Percentiles rank a stretch among this genome's conserved stretches.
These are phyloP conservation scores for Lineus longissimus DNA, from an alignment of 1,140 invertebrate genomes.

Conservation along the genomic window DNA sequence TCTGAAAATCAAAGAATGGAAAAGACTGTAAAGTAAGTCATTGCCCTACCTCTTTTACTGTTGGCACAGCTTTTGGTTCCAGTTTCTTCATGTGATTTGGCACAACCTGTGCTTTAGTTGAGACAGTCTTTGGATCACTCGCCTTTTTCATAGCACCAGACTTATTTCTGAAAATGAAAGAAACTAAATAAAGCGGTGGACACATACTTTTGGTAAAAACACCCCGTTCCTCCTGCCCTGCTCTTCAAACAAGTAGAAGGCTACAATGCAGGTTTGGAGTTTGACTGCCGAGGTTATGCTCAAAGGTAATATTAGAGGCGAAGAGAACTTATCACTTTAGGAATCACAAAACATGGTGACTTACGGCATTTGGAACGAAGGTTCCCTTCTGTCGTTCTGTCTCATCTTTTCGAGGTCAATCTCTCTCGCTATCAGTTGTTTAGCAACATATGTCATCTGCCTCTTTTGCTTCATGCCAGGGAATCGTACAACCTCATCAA, in stretches of 20 bases:
- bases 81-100: constrained; percentile 35
- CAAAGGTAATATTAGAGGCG: too few species aligned
- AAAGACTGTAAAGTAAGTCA: background rate
- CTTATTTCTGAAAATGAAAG: too few species aligned
- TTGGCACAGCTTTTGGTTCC: constrained; percentile 17
- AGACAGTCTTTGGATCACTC: background rate
- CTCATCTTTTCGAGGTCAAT: constrained; percentile 67
- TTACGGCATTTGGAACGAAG: constrained; percentile 15
- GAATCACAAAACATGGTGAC: background rate
- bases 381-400: constrained; percentile 45
- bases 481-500: constrained; percentile 58
- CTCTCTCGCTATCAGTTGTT: constrained; percentile 74
- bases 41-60: constrained; percentile 19
- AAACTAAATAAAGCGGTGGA: too few species aligned
- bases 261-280: too few species aligned
- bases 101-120: constrained; percentile 10
- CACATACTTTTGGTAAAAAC: too few species aligned
- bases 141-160: too few species aligned
- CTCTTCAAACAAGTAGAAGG: too few species aligned
- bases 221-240: too few species aligned
- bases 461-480: constrained; percentile 48
- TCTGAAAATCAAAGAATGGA: background rate
- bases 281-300: too few species aligned
- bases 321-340: too few species aligned
- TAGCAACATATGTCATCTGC: constrained; percentile 64